Base-by-base conservation (phyloP, 2,888 invertebrate genomes). In the Perizoma flavofasciatum region DNA sequence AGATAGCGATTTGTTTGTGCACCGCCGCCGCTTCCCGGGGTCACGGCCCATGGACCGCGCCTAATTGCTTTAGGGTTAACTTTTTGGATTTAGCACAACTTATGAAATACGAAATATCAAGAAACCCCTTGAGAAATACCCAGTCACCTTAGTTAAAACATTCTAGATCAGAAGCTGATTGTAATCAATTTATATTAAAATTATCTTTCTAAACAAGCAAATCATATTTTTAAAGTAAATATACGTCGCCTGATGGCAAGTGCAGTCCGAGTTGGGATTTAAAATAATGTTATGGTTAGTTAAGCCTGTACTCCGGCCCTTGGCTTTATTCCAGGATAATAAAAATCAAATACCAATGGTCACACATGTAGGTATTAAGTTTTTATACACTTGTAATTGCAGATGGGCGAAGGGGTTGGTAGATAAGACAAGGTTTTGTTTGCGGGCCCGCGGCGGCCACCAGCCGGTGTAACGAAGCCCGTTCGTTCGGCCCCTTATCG, bases 1-100 rank as follows among this genome's bases (percentile, higher is more conserved):
- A 89, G 89, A 89, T 88, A 89, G 86, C 81, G 85, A 83, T 82
- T 82, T 82, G 85, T 82, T 82, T 79, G 75, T 74, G 67, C 64
- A 4, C 49, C 11, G 49, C 39, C 10, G 35, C 48, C 46, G 71
- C 10, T 8, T 22, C 22, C 84, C 86, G 89, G 90, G 87, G 86
- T 86, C 80, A 89, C 86, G 90, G 79, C 49, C 77, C 59, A 61
- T 61, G 55, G 56, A 61, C 66, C 56, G 45, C 45, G 6, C 51
- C 34, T 63, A 63, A 59, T 63, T 59, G 50, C 35, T 55, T 52
- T 53, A 37, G 43, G 58, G 58, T 55, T 64, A 55, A 56, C 46
- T 49, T 47, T 50, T 50, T 32, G 40, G 39, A 56, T 49, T 48
- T 45, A 52, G 11, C 39, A 49, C 49, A 22, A 22, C 6, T 6